Conservation (phyloP, 2,797 vertebrate species). For the Labroides dimidiatus region DNA sequence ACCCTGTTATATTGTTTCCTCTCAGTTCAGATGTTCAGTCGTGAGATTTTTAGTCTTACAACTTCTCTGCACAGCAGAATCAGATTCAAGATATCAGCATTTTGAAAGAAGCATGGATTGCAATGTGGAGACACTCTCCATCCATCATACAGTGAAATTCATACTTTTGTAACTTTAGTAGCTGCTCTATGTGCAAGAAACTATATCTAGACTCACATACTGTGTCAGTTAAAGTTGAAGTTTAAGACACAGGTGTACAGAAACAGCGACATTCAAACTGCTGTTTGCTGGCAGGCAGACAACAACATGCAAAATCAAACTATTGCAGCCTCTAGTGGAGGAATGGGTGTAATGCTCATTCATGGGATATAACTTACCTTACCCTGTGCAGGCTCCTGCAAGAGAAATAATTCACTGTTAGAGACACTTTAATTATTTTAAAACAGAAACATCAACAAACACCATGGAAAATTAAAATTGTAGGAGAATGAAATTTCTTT, state of each 20-base stretch:
- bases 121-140: not conserved
- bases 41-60: not conserved
- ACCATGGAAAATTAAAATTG: too few relatives aligned
- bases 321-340: slow-evolving; percentile 55
- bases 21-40: slow-evolving; percentile 1
- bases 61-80: not conserved
- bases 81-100: not conserved
- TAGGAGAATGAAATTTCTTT: too few relatives aligned
- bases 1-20: not conserved
- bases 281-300: not conserved
- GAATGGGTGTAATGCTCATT: slow-evolving; percentile 7
- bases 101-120: not conserved
- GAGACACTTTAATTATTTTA: too few relatives aligned
- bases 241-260: not conserved
- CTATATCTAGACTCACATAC: too few relatives aligned
- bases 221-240: too few relatives aligned
- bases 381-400: not conserved
- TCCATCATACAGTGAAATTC: not conserved
- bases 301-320: not conserved
- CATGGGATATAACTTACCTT: not conserved
- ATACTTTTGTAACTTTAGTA: not conserved
- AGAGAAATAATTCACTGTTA: too few relatives aligned
- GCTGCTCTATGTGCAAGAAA: not conserved
- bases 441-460: too few relatives aligned
- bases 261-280: not conserved